Conservation (phyloP, 2,888 invertebrate species). For the Drosophila cyrtoloma region DNA sequence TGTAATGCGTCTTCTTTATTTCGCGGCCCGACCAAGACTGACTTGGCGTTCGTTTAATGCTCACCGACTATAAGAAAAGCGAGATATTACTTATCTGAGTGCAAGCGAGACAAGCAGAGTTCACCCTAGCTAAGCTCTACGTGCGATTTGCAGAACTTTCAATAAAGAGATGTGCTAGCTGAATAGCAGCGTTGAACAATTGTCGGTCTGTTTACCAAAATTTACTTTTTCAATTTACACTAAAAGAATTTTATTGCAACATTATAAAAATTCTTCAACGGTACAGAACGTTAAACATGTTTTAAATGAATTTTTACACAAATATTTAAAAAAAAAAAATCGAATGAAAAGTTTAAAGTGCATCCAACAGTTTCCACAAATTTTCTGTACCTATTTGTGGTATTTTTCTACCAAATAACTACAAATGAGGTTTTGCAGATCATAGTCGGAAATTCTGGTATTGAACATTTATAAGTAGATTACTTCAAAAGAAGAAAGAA, state of each 20-base stretch:
- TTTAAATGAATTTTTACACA: background rate
- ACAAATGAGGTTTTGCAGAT: background rate
- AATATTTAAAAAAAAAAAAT: background rate
- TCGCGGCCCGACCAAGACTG: conserved; percentile 7
- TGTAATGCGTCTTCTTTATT: conserved; percentile 4
- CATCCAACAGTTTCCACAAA: background rate
- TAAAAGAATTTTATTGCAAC: background rate
- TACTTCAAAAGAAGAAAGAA: background rate
- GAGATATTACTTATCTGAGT: background rate
- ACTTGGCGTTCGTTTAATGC: conserved; percentile 4
- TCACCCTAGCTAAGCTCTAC: background rate
- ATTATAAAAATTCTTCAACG: background rate
- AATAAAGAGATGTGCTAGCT: background rate
- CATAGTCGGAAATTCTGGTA: background rate
- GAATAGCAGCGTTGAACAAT: background rate
- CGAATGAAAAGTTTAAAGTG: background rate
- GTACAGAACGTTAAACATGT: background rate
- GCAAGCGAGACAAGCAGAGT: conserved; percentile 9
- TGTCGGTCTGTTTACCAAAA: background rate
- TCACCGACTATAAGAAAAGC: conserved; percentile 11
- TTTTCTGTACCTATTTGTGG: background rate
- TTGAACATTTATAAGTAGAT: background rate
- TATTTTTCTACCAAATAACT: background rate
- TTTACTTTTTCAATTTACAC: background rate
- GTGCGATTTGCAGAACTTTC: background rate